These are phyloP conservation scores for Drosophila mercatorum DNA, from an alignment of 2,888 invertebrate genomes.

Conservation along the genomic window DNA sequence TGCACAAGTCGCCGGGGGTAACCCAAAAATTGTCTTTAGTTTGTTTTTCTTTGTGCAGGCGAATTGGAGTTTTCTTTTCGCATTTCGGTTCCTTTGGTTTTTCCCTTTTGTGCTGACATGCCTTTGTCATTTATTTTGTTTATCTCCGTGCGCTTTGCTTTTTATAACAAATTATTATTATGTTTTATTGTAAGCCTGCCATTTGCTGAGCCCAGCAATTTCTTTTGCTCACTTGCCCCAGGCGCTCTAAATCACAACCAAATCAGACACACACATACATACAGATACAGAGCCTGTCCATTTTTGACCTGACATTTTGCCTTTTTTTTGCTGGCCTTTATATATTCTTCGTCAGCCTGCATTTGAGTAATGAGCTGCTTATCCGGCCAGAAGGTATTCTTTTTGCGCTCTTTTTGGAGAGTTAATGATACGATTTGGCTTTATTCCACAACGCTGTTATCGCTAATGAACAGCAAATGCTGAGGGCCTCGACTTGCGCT, in stretches of 20 bases:
- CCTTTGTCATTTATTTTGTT: constrained; percentile 82
- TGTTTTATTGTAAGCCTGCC: constrained; percentile 63
- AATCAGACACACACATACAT: constrained; percentile 8
- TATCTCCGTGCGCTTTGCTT: constrained; percentile 69
- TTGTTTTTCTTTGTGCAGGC: constrained; percentile 35
- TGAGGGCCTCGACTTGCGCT: not conserved
- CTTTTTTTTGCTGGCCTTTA: constrained; percentile 12
- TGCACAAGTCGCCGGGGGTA: constrained; percentile 57
- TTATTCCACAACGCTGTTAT: constrained; percentile 22
- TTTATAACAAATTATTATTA: constrained; percentile 82
- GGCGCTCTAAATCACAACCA: constrained; percentile 59
- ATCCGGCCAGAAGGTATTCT: constrained; percentile 61
- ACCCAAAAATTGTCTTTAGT: constrained; percentile 60
- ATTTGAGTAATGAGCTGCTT: constrained; percentile 77
- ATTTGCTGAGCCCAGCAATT: constrained; percentile 68
- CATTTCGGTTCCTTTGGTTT: constrained; percentile 11
- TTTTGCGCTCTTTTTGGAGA: constrained; percentile 18
- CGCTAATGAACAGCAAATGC: constrained; percentile 43
- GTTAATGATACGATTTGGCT: constrained; percentile 68
- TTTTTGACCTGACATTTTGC: constrained; percentile 53
- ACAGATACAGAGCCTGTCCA: constrained; percentile 21
- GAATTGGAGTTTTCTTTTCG: constrained; percentile 23
- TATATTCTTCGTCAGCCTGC: constrained; percentile 33
- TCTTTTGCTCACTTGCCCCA: constrained; percentile 33
- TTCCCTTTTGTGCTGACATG: constrained; percentile 67